Evolutionary conservation across 2,888 invertebrate genomes (phyloP).

Genomic region (Nemoura dubitans): DNA sequence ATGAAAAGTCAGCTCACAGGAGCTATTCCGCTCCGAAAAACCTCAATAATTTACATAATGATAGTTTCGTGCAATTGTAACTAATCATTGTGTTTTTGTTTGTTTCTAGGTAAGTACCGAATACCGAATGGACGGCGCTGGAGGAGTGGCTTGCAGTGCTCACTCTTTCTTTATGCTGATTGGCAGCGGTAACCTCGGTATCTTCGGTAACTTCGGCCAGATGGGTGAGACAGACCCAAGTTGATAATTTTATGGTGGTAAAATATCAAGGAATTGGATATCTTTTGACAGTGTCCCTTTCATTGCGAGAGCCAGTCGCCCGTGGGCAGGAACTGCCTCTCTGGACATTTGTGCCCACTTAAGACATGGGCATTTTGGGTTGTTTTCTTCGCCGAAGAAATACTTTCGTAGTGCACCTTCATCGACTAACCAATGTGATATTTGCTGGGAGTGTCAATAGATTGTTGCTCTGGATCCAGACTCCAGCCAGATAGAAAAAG

Average conservation of each 20-base stretch:
- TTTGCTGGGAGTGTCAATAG: no score
- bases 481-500: no score
- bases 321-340: no score
- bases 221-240: conserved; percentile 16
- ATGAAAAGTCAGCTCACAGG: conserved; percentile 9
- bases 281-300: neutral
- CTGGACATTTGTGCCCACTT: no score
- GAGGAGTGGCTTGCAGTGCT: neutral
- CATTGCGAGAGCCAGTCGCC: no score
- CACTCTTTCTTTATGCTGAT: neutral
- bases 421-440: no score
- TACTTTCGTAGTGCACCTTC: no score
- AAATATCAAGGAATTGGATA: neutral
- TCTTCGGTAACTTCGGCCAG: neutral
- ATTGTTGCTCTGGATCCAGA: no score
- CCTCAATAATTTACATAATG: conserved; percentile 34
- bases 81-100: conserved; percentile 30
- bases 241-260: neutral
- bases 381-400: no score
- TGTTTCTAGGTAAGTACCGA: conserved; percentile 42
- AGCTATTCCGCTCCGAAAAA: neutral
- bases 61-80: conserved; percentile 19
- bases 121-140: neutral
- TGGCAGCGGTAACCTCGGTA: neutral
- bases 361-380: no score